Percentiles rank a stretch among this genome's conserved stretches.
Conservation (phyloP, 2,888 invertebrate species). For the Nomada ruficornis region DNA sequence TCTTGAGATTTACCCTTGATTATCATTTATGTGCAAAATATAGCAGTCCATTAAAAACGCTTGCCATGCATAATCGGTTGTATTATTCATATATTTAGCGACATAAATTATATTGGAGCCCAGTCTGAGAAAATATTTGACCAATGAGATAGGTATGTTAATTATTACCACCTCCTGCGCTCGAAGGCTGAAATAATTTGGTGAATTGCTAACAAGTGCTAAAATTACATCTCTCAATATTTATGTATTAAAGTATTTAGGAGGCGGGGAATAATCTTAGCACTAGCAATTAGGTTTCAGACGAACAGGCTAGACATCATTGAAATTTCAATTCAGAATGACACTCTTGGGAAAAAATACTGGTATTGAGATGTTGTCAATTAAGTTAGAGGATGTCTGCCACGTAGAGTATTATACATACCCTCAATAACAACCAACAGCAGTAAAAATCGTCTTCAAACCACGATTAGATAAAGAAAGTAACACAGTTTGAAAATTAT, state of each 20-base stretch:
- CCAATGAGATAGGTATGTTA: too few relatives aligned
- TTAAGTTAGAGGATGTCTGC: not conserved
- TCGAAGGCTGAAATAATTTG: conserved; percentile 2
- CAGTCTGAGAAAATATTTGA: not conserved
- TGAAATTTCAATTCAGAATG: not conserved
- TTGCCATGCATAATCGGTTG: too few relatives aligned
- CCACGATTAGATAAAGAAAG: too few relatives aligned
- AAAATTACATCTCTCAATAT: not conserved
- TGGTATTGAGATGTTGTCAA: not conserved
- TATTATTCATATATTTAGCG: too few relatives aligned
- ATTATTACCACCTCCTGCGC: not conserved
- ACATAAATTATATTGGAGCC: too few relatives aligned
- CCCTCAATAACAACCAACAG: not conserved
- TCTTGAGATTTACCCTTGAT: too few relatives aligned
- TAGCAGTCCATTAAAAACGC: too few relatives aligned
- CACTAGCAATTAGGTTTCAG: not conserved
- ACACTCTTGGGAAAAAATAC: not conserved
- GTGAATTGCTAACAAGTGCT: not conserved
- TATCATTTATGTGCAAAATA: too few relatives aligned
- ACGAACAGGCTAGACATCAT: not conserved
- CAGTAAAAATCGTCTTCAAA: too few relatives aligned
- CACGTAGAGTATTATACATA: too few relatives aligned
- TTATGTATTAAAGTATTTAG: not conserved
- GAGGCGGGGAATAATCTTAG: not conserved
- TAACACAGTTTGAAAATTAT: not conserved